phyloP scores from a whole-genome alignment of 1,140 invertebrate species.

The Drosophila bocqueti region DNA sequence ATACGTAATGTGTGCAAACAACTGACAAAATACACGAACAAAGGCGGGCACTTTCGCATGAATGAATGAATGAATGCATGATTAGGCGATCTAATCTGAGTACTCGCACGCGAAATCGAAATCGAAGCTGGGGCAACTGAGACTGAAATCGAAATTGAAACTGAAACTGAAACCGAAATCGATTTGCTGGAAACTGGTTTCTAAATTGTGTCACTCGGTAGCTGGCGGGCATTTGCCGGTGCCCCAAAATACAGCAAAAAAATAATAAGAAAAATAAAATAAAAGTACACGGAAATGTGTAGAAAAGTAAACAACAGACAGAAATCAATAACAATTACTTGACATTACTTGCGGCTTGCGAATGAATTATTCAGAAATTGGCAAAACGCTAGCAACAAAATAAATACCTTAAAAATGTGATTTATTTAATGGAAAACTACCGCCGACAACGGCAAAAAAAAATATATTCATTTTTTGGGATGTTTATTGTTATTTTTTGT shows the following conservation, averaged over 20 bases:
- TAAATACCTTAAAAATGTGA: slow-evolving; percentile 26
- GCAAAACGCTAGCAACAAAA: slow-evolving; percentile 22
- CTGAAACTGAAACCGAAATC: slow-evolving; percentile 33
- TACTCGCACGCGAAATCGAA: slow-evolving; percentile 41
- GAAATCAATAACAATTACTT: slow-evolving; percentile 83
- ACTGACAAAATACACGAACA: slow-evolving; percentile 22
- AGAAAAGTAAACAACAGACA: slow-evolving; percentile 43
- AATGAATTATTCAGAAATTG: slow-evolving; percentile 45
- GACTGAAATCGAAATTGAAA: slow-evolving; percentile 51
- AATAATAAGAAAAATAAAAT: slow-evolving; percentile 7
- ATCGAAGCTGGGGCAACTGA: slow-evolving; percentile 3
- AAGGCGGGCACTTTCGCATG: slow-evolving; percentile 46
- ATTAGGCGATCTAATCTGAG: slow-evolving; percentile 57
- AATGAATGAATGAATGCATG: slow-evolving; percentile 74
- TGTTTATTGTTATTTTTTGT: neutral
- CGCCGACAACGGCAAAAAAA: slow-evolving; percentile 1
- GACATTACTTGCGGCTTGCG: slow-evolving; percentile 61
- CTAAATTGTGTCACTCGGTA: slow-evolving; percentile 75
- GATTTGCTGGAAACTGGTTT: slow-evolving; percentile 69
- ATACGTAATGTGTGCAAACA: slow-evolving; percentile 56
- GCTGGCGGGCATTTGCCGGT: slow-evolving; percentile 58
- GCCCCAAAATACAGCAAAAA: slow-evolving; percentile 14
- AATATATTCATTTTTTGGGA: slow-evolving; percentile 9
- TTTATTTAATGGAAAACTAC: slow-evolving; percentile 51
- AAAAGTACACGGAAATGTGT: slow-evolving; percentile 55